Evolutionary conservation across 2,888 invertebrate species (phyloP).

Genomic region (Formica aserva): DNA sequence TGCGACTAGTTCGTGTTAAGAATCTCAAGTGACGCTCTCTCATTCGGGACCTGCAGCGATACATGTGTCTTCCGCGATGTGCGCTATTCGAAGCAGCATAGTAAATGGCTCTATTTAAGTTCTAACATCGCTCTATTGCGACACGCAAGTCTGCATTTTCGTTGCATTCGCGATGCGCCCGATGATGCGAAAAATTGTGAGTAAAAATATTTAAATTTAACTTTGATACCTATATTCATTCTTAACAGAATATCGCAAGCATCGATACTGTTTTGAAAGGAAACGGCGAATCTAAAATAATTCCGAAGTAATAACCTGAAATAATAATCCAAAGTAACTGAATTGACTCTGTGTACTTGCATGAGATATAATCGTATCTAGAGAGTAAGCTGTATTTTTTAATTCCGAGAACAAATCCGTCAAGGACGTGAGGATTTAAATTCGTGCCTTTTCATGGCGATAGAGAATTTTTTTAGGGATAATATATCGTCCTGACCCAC

Average conservation of each 20-base stretch:
- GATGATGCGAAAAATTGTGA: not conserved
- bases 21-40: constrained; percentile 6
- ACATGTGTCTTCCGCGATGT: constrained; percentile 13
- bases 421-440: constrained; percentile 19
- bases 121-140: not conserved
- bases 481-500: constrained; percentile 25
- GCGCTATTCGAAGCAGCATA: constrained; percentile 25
- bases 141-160: too few species aligned
- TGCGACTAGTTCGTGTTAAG: not conserved
- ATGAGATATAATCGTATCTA: not conserved
- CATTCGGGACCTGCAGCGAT: constrained; percentile 16
- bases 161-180: not conserved
- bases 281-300: not conserved
- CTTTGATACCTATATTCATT: not conserved
- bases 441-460: constrained; percentile 20
- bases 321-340: not conserved
- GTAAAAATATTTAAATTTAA: constrained; percentile 3
- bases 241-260: not conserved
- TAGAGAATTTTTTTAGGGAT: constrained; percentile 44
- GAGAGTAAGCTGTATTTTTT: constrained; percentile 19
- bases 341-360: not conserved
- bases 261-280: not conserved
- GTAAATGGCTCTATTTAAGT: constrained; percentile 43
- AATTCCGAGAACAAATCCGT: constrained; percentile 10
- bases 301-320: not conserved